Percentiles rank a stretch among this genome's conserved stretches.
Evolutionary conservation across 1,140 invertebrate genomes (phyloP).

Genomic region (Whitmania pigra): DNA sequence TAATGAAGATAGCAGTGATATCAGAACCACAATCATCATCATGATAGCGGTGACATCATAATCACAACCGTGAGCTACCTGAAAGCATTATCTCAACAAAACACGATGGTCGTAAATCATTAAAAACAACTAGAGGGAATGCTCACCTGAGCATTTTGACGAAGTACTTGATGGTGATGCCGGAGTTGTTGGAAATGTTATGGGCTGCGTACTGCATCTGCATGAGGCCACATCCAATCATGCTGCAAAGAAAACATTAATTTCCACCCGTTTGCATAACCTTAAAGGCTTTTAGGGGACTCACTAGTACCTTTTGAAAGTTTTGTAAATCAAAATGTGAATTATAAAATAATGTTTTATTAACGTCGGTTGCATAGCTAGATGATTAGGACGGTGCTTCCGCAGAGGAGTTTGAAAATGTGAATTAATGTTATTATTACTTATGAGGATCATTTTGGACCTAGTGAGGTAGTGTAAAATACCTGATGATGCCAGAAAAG

Average conservation of each 20-base stretch:
- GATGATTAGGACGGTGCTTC: no score
- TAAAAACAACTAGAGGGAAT: neutral
- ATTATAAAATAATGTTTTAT: no score
- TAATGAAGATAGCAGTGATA: neutral
- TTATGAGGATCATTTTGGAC: neutral
- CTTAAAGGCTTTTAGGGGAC: no score
- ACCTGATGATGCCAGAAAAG: constrained; percentile 74
- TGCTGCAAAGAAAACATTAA: constrained; percentile 47
- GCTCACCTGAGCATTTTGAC: constrained; percentile 75
- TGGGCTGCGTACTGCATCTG: constrained; percentile 91
- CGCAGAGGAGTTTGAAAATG: no score
- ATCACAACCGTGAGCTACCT: neutral
- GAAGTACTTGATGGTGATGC: constrained; percentile 91
- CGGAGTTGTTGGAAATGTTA: constrained; percentile 94
- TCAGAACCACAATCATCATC: neutral
- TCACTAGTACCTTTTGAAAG: no score
- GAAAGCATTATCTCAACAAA: neutral
- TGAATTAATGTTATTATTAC: no score
- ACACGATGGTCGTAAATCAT: neutral
- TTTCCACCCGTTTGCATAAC: no score
- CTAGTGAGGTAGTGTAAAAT: neutral
- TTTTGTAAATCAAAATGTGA: no score
- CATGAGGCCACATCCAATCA: constrained; percentile 93
- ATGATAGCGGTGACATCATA: neutral
- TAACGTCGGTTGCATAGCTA: no score